Base-by-base conservation (phyloP, 2,888 invertebrate species). In the Ariolimax columbianus region DNA sequence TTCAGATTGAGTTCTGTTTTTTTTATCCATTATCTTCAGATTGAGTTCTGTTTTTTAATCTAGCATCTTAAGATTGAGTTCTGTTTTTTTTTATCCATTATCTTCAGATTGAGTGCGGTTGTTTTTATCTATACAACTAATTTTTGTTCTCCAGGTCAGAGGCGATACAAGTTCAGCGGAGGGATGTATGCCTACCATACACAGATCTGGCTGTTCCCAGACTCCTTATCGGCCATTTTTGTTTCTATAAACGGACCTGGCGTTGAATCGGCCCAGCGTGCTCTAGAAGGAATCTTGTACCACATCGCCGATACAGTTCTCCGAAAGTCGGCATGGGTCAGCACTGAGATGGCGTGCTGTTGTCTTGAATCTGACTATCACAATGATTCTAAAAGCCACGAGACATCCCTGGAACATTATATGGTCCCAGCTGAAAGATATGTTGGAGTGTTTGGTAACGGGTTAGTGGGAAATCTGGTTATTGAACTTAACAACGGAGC, bases 221-320 rank as follows among this genome's bases (percentile, higher is more conserved):
- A 85, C 23, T 11, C 47, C 30, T 40, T 78, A 30, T 55, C 70
- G 0, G 86, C 72, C 43, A 84, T 85, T 19, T 85, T 43, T 43
- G 43, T 86, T 33, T 78, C 86, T 11, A 43, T 70, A 11, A 86
- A 85, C 73, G 86, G 86, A 7, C 86, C 86, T 36, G 82, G 82
- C 17, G 33, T 43, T 0, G 51, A 82, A 26, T 11, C 19, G 14
- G 40, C 78, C 30, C 30, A 43, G 14, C 36, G 36, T 19, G 68
- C 86, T n/a, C 26, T 86, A 2, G 79, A 66, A 4, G 68, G 51
- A 40, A 38, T 85, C 36, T 36, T 72, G 73, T 82, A 75, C 75
- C 66, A 82, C 77, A 70, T 80, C 33, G 78, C 82, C 11, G 86
- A 86, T 43, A 77, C 77, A 4, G 40, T 80, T 38, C 84, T 79